Conservation (phyloP, 2,888 invertebrate species). For the Tetragonisca angustula region DNA sequence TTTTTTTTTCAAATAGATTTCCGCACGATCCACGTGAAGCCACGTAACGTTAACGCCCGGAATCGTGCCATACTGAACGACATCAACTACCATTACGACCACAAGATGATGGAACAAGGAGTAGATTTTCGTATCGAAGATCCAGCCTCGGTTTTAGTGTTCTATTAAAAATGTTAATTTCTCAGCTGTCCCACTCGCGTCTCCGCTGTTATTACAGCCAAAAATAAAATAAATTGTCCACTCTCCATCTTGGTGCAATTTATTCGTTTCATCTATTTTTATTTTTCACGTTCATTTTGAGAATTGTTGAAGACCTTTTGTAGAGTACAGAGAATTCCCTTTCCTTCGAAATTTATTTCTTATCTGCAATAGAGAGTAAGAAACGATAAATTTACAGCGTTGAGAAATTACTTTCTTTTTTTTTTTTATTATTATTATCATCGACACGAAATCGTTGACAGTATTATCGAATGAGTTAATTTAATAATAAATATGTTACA, state of each 20-base stretch:
- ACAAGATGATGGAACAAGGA: constrained; percentile 78
- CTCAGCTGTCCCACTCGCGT: constrained; percentile 36
- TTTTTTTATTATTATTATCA: constrained; percentile 11
- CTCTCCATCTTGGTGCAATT: constrained; percentile 18
- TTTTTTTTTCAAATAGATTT: constrained; percentile 68
- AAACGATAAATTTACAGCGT: constrained; percentile 22
- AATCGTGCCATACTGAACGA: constrained; percentile 79
- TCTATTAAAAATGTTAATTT: constrained; percentile 65
- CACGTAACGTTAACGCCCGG: constrained; percentile 78
- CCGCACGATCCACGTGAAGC: constrained; percentile 80
- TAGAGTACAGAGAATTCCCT: constrained; percentile 3
- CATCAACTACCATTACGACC: constrained; percentile 79
- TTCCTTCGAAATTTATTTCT: background rate
- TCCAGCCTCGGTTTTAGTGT: constrained; percentile 75
- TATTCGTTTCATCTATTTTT: constrained; percentile 1
- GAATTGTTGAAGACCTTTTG: constrained; percentile 20
- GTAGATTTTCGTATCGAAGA: constrained; percentile 82
- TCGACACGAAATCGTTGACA: constrained; percentile 25
- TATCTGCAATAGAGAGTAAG: background rate
- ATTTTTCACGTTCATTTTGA: constrained; percentile 33
- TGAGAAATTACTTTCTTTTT: background rate
- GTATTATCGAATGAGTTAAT: background rate
- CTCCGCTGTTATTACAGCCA: constrained; percentile 19
- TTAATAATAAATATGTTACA: constrained; percentile 37
- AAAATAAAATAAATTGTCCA: constrained; percentile 43